Evolutionary conservation across 2,113 vertebrate genomes (phyloP).

Genomic region (Megaleporinus macrocephalus): DNA sequence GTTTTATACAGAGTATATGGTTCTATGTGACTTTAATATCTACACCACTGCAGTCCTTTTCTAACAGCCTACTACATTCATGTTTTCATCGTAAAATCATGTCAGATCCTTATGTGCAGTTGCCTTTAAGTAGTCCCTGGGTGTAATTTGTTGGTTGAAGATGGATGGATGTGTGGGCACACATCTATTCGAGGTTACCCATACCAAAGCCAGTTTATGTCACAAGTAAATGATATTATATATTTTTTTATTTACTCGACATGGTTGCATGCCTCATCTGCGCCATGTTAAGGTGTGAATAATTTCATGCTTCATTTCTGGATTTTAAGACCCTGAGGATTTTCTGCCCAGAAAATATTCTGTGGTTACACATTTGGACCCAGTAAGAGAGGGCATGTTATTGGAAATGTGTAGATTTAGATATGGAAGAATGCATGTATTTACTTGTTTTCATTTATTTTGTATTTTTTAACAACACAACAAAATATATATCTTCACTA

Average conservation of each 20-base stretch:
- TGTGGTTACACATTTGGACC: background rate
- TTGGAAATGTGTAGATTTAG: constrained; percentile 47
- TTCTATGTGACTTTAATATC: too few relatives aligned
- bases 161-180: background rate
- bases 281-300: constrained; percentile 36
- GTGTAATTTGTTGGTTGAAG: constrained; percentile 20
- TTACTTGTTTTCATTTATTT: too few relatives aligned
- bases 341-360: constrained; percentile 22
- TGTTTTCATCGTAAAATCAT: too few relatives aligned
- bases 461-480: too few relatives aligned
- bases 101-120: too few relatives aligned
- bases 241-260: constrained; percentile 34
- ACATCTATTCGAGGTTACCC: background rate
- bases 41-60: too few relatives aligned
- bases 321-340: constrained; percentile 22
- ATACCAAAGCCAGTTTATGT: constrained; percentile 19
- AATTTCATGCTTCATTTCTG: constrained; percentile 47
- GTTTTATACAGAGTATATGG: too few relatives aligned
- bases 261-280: constrained; percentile 28
- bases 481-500: too few relatives aligned
- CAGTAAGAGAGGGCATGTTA: constrained; percentile 50
- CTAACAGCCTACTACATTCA: too few relatives aligned
- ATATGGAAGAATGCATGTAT: constrained; percentile 25
- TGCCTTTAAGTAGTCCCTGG: background rate
- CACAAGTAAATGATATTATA: constrained; percentile 21